Conservation (phyloP, 2,797 vertebrate genomes). For the Schizothorax lantsangensis region DNA sequence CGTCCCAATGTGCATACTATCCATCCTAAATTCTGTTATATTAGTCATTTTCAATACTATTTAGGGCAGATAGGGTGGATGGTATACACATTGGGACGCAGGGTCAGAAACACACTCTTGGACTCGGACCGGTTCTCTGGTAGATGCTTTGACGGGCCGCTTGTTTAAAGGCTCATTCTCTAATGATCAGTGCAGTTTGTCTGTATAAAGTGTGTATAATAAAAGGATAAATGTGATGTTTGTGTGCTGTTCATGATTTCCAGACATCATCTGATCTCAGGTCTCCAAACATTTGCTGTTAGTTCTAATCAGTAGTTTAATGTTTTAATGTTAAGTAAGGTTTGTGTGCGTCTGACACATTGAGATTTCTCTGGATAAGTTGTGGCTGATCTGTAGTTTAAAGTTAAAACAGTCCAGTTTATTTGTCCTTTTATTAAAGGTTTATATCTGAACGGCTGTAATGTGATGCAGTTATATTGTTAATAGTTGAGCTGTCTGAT, state of each 20-base stretch:
- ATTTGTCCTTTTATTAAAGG: background rate
- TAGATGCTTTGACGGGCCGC: rapidly evolving
- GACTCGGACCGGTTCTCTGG: background rate
- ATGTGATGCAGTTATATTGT: background rate
- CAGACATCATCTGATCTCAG: background rate
- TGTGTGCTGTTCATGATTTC: background rate
- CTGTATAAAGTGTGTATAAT: background rate
- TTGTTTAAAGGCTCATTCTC: background rate
- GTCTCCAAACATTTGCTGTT: background rate
- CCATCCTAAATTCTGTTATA: too few species aligned
- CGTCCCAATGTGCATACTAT: too few species aligned
- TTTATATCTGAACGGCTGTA: background rate
- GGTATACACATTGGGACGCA: too few species aligned
- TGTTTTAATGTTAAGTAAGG: background rate
- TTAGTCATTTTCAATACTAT: too few species aligned
- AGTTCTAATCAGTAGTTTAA: background rate
- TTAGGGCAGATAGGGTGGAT: too few species aligned
- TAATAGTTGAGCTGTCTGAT: too few species aligned
- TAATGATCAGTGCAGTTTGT: background rate
- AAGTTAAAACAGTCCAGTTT: background rate
- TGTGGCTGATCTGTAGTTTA: background rate
- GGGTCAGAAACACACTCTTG: too few species aligned
- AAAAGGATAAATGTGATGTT: background rate
- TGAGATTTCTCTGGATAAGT: background rate
- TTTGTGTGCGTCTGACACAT: too few species aligned